Evolutionary conservation across 2,113 vertebrate species (phyloP), one percentile per base, ranked within the genome.

Genomic region (Tretioscincus oriximinensis): DNA sequence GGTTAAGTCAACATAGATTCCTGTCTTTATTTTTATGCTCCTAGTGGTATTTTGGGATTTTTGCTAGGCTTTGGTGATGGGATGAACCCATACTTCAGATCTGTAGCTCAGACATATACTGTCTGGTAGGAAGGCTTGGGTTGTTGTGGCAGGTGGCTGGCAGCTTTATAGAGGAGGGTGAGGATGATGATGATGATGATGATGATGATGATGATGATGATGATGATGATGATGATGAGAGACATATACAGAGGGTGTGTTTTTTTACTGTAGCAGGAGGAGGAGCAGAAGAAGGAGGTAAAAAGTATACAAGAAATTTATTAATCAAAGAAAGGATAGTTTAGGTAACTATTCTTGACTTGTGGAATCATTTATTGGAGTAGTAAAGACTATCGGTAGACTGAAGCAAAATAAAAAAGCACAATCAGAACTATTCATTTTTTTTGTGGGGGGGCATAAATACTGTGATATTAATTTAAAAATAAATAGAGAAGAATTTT

Each of bases 391-490:
- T 61, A 51, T 49, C 94, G 93, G 93, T 91, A 93, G 94, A 90
- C 93, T 83, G 69, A 75, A 91, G 92, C 89, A 92, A 87, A 78
- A 87, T 89, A 88, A 92, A 91, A 91, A 93, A 96, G 92, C 95
- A 96, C 95, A 92, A 90, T 22, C 5, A 89, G 77, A 89, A 91
- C 92, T 93, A 58, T 91, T 93, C 91, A 88, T 85, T 83, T 87
- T 61, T 90, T 94, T 41, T 2, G 35, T 2, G 35, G 35, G 35
- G 35, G 14, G 54, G 54, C 14, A 18, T 18, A 93, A 94, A 95
- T 94, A 93, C 88, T 92, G 94, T 94, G 94, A 95, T 94, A 95
- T 93, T 95, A 91, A 95, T 94, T 94, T 90, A 81, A 89, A 92
- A 92, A 94, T 88, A 92, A 91, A 92, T 93, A 93, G 90, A 92